These are phyloP conservation scores for Alcedo quadribrachys DNA, from an alignment of 2,797 vertebrate species.

Conservation along the genomic window DNA sequence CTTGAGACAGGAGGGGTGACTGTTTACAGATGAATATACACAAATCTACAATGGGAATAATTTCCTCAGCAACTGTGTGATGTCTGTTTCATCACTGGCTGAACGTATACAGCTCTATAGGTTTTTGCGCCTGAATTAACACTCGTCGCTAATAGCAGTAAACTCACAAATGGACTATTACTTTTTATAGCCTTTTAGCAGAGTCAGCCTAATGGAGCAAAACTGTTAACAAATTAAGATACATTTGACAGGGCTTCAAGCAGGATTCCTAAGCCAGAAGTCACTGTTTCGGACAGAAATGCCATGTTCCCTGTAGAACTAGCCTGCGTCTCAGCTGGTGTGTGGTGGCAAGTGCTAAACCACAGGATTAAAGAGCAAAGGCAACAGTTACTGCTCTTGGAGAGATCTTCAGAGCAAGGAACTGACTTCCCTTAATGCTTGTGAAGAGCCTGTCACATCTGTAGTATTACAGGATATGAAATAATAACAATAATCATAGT, in stretches of 20 bases:
- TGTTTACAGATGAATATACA: not conserved
- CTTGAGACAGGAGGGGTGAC: not conserved
- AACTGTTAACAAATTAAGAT: slow-evolving; percentile 63
- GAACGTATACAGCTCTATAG: not conserved
- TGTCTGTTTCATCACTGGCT: not conserved
- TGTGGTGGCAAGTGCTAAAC: not conserved
- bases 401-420: not conserved
- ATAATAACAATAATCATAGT: not conserved
- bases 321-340: not conserved
- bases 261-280: slow-evolving; percentile 22
- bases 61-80: not conserved
- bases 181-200: slow-evolving; percentile 69
- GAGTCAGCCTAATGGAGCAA: slow-evolving; percentile 63
- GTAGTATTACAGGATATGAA: not conserved
- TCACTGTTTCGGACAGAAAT: not conserved
- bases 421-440: not conserved
- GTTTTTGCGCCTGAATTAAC: slow-evolving; percentile 36
- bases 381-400: not conserved
- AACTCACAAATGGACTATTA: slow-evolving; percentile 73
- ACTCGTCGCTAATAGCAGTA: slow-evolving; percentile 62
- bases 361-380: not conserved
- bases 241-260: slow-evolving; percentile 31
- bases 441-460: not conserved
- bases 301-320: not conserved
- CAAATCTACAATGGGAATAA: not conserved